Percentiles rank a stretch among this genome's conserved stretches.
Evolutionary conservation across 2,888 invertebrate genomes (phyloP).

Genomic region (Ichneumoninae sp.): DNA sequence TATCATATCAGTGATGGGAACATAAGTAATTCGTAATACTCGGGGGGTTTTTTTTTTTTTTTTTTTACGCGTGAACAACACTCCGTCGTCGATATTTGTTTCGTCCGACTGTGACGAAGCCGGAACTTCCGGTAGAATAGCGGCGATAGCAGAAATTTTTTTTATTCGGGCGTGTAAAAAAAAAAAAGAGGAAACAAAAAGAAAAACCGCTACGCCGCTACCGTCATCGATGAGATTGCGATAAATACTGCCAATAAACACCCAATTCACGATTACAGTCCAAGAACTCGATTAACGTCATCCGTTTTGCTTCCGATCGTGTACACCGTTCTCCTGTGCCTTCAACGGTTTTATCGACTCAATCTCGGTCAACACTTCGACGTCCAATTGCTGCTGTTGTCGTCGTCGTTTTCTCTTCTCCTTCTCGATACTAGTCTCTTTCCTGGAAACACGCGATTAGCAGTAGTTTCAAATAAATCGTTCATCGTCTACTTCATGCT

Average conservation of each 20-base stretch:
- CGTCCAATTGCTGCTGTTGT: constrained; percentile 71
- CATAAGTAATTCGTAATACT: constrained; percentile 58
- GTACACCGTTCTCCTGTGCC: constrained; percentile 78
- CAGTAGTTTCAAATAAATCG: not conserved
- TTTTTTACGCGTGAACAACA: constrained; percentile 46
- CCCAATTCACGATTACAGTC: constrained; percentile 51
- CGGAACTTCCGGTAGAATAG: constrained; percentile 9
- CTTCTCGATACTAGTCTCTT: constrained; percentile 70
- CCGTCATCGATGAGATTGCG: constrained; percentile 60
- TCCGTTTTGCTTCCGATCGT: constrained; percentile 80
- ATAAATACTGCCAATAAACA: constrained; percentile 67
- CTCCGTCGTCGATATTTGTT: constrained; percentile 22
- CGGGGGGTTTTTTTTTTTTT: constrained; percentile 16
- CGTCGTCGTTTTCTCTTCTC: constrained; percentile 71
- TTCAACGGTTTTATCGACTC: constrained; percentile 79
- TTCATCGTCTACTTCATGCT: not conserved
- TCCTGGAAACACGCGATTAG: constrained; percentile 54
- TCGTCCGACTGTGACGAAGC: constrained; percentile 3
- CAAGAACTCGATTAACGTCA: constrained; percentile 71
- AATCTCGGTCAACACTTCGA: constrained; percentile 76
- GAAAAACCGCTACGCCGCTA: constrained; percentile 18
- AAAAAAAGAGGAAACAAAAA: constrained; percentile 14
- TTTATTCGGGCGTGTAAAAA: constrained; percentile 10
- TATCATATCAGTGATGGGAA: constrained; percentile 40
- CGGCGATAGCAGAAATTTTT: constrained; percentile 23